Percentiles rank a stretch among this genome's conserved stretches.
Conservation (phyloP, 1,140 invertebrate species). For the Helicoverpa armigera region DNA sequence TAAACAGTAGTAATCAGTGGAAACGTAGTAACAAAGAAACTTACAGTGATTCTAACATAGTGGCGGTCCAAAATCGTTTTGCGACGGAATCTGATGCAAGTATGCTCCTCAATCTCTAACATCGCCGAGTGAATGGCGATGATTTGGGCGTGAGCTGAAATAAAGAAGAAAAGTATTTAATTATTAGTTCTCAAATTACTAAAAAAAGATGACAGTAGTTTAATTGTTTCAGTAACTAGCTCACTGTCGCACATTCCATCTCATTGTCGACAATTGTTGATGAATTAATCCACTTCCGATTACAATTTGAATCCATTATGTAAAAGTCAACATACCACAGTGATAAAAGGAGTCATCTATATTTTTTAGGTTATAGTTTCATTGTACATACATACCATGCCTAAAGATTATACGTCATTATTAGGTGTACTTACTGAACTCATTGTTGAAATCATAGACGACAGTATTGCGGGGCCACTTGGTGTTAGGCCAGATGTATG, state of each 20-base stretch:
- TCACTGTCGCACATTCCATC: no score
- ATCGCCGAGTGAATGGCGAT: constrained; percentile 65
- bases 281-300: no score
- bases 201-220: no score
- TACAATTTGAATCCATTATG: no score
- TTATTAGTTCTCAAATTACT: no score
- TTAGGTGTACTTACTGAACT: constrained; percentile 43
- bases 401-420: no score
- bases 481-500: constrained; percentile 63
- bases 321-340: no score
- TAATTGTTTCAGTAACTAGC: no score
- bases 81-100: constrained; percentile 74
- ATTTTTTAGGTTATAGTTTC: no score
- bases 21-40: constrained; percentile 54
- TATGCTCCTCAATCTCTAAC: constrained; percentile 60
- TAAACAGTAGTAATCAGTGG: neutral
- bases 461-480: constrained; percentile 66
- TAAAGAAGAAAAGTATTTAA: neutral
- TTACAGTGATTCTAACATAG: constrained; percentile 54
- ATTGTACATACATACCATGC: no score
- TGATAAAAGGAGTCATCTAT: no score
- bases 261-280: no score
- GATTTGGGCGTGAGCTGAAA: constrained; percentile 57
- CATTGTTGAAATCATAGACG: constrained; percentile 66
- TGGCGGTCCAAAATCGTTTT: constrained; percentile 61